Evolutionary conservation across 1,140 invertebrate genomes (phyloP).

Genomic region (Caenorhabditis elegans): DNA sequence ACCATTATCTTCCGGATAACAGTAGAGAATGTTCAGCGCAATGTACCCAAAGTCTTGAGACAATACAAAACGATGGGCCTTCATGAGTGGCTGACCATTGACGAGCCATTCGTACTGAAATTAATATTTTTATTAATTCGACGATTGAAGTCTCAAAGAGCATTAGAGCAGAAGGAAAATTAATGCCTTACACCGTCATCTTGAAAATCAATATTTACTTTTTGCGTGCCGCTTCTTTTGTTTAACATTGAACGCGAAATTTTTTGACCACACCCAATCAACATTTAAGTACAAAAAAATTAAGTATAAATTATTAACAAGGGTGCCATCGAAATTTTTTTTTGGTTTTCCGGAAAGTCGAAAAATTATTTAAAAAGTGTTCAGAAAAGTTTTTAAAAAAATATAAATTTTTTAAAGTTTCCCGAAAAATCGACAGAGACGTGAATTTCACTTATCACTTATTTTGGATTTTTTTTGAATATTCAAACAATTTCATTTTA

Average conservation of each 20-base stretch:
- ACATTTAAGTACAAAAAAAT: no score
- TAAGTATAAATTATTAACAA: no score
- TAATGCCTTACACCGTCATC: background rate
- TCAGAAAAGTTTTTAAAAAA: no score
- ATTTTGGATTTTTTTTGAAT: no score
- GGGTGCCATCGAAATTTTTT: no score
- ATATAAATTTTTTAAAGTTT: background rate
- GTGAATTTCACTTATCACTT: no score
- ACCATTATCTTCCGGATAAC: constrained; percentile 82
- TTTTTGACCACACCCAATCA: constrained; percentile 69
- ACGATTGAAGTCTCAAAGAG: no score
- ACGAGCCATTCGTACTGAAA: constrained; percentile 64
- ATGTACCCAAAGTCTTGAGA: constrained; percentile 91
- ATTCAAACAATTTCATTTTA: no score
- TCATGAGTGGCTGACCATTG: constrained; percentile 61
- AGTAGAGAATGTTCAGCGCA: constrained; percentile 86
- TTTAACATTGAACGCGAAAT: constrained; percentile 15
- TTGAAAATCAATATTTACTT: constrained; percentile 3
- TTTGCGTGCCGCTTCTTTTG: constrained; percentile 19
- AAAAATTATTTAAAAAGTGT: no score
- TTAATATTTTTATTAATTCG: no score
- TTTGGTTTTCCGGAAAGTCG: no score
- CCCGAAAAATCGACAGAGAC: no score
- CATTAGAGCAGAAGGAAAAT: background rate
- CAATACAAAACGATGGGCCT: constrained; percentile 60